These are phyloP conservation scores for Siderastrea siderea DNA, from an alignment of 92 coral and sea anemone species.

Conservation along the genomic window DNA sequence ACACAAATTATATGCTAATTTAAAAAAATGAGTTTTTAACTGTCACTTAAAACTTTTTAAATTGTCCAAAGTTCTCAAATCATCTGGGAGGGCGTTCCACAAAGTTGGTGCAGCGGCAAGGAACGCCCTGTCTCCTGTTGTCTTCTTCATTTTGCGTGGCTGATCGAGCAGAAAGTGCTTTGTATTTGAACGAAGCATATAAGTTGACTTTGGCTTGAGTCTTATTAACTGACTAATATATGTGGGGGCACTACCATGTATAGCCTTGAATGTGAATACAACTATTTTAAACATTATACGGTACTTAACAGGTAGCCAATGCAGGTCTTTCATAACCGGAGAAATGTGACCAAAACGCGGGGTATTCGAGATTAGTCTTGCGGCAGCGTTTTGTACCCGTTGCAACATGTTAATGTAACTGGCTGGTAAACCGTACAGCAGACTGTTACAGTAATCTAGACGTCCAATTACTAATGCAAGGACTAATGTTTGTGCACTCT, in stretches of 20 bases:
- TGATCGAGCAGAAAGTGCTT: slow-evolving; percentile 41
- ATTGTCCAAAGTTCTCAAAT: too few relatives aligned
- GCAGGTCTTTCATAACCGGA: slow-evolving; percentile 36
- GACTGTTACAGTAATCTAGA: slow-evolving; percentile 68
- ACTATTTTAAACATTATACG: slow-evolving; percentile 41
- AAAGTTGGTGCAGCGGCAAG: background rate
- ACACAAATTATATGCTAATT: too few relatives aligned
- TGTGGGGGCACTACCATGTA: slow-evolving; percentile 57
- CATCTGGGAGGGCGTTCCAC: too few relatives aligned
- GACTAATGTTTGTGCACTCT: slow-evolving; percentile 40
- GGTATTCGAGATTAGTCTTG: slow-evolving; percentile 39
- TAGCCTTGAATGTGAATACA: slow-evolving; percentile 47
- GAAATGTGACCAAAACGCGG: slow-evolving; percentile 44
- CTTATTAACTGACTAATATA: slow-evolving; percentile 41
- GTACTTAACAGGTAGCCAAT: slow-evolving; percentile 57
- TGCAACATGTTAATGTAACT: slow-evolving; percentile 40
- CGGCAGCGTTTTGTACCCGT: slow-evolving; percentile 69
- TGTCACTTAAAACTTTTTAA: too few relatives aligned
- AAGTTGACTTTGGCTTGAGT: slow-evolving; percentile 32
- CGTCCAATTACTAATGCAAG: slow-evolving; percentile 57
- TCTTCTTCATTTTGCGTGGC: slow-evolving; percentile 36
- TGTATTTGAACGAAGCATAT: slow-evolving; percentile 40
- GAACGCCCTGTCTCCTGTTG: slow-evolving; percentile 46
- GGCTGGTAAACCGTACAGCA: slow-evolving; percentile 68
- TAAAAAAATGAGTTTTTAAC: too few relatives aligned